Percentiles rank a stretch among this genome's conserved stretches.
phyloP scores from a whole-genome alignment of 2,888 invertebrate genomes.

The Syritta pipiens region DNA sequence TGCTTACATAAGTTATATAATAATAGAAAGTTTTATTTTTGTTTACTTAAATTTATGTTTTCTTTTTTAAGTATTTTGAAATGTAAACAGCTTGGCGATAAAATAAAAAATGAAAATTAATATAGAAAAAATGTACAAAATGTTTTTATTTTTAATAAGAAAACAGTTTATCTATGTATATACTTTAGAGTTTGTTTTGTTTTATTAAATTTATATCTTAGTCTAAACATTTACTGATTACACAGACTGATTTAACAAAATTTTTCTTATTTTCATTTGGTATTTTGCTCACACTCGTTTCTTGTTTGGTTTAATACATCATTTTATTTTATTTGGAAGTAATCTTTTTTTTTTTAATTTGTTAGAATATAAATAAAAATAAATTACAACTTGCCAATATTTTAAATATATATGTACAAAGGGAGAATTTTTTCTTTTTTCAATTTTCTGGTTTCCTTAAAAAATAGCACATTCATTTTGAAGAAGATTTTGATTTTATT shows the following conservation, averaged over 20 bases:
- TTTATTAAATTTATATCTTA: constrained; percentile 19
- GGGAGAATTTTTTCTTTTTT: not conserved
- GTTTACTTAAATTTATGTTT: not conserved
- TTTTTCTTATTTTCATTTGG: constrained; percentile 15
- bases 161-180: not conserved
- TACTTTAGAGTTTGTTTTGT: constrained; percentile 2
- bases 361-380: constrained; percentile 27
- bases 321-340: no score
- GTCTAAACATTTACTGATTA: constrained; percentile 23
- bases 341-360: constrained; percentile 11
- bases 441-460: not conserved
- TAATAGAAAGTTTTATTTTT: constrained; percentile 53
- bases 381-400: constrained; percentile 22
- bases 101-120: constrained; percentile 16
- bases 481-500: no score
- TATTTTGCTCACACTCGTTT: constrained; percentile 37
- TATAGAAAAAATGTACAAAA: not conserved
- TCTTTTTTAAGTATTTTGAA: constrained; percentile 31
- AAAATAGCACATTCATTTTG: no score
- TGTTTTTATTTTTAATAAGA: not conserved
- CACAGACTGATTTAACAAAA: constrained; percentile 7
- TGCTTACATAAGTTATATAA: constrained; percentile 61
- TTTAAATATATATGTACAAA: constrained; percentile 19
- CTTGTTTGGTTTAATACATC: constrained; percentile 33
- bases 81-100: constrained; percentile 18